These are phyloP conservation scores for Eulithis testata DNA, from an alignment of 2,888 invertebrate species.

Conservation along the genomic window DNA sequence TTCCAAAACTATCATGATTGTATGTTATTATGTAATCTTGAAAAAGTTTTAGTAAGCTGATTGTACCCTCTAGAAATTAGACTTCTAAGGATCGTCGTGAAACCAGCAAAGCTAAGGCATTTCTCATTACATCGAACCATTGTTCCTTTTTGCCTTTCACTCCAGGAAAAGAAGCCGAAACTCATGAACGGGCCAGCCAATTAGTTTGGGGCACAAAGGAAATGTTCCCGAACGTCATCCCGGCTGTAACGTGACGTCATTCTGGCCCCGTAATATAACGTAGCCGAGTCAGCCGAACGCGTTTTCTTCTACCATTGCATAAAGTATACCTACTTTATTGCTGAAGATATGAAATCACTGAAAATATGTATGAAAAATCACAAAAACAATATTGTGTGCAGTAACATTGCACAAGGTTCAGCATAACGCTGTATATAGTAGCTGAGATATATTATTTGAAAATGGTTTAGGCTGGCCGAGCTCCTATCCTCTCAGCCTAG, in stretches of 20 bases:
- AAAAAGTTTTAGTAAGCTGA: neutral
- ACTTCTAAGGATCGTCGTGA: neutral
- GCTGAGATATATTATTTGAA: too few species aligned
- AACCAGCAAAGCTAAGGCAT: conserved; percentile 3
- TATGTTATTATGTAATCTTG: too few species aligned
- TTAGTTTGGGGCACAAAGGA: conserved; percentile 22
- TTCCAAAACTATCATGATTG: too few species aligned
- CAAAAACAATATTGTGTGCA: too few species aligned
- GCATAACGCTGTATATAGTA: too few species aligned
- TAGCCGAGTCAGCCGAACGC: neutral
- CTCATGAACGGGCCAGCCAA: conserved; percentile 18
- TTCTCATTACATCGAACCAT: conserved; percentile 7
- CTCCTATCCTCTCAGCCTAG: too few species aligned
- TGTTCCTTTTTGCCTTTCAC: neutral
- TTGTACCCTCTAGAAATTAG: neutral
- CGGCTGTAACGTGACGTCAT: neutral
- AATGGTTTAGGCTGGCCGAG: too few species aligned
- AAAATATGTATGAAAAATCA: too few species aligned
- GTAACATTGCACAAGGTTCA: too few species aligned
- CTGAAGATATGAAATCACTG: too few species aligned
- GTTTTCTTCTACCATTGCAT: too few species aligned
- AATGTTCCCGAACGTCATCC: conserved; percentile 7
- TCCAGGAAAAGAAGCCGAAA: conserved; percentile 16
- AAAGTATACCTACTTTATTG: too few species aligned
- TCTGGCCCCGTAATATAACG: neutral